Evolutionary conservation across 1,140 invertebrate genomes (phyloP).

Genomic region (Trichonephila inaurata): DNA sequence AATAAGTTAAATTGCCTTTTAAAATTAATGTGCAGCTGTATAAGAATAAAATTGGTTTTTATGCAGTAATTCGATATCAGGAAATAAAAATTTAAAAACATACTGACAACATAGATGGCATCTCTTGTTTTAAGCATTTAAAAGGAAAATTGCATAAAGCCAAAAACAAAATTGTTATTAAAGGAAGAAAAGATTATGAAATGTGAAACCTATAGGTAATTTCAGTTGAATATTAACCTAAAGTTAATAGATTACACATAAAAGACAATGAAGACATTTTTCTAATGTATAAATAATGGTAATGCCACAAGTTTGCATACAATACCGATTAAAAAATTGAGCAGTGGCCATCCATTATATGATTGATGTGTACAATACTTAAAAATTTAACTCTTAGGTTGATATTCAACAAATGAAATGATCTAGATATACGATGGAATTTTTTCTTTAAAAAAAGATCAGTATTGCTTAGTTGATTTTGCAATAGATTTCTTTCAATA

Average conservation of each 20-base stretch:
- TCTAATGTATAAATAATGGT: slow-evolving; percentile 7
- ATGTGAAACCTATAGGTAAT: not conserved
- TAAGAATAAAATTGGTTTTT: no score
- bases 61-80: no score
- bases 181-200: not conserved
- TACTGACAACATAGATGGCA: not conserved
- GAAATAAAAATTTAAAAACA: no score
- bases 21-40: no score
- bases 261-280: slow-evolving; percentile 36
- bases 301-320: slow-evolving; percentile 40
- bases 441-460: not conserved
- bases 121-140: not conserved
- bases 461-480: slow-evolving; percentile 18
- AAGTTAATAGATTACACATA: not conserved
- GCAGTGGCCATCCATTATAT: slow-evolving; percentile 51
- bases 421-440: not conserved
- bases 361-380: slow-evolving; percentile 26
- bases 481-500: slow-evolving; percentile 38
- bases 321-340: slow-evolving; percentile 63
- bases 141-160: not conserved
- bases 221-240: slow-evolving; percentile 40
- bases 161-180: not conserved
- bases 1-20: no score
- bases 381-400: slow-evolving; percentile 16
- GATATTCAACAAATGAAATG: slow-evolving; percentile 25